Conservation (phyloP, 2,113 vertebrate species). For the Asarcornis scutulata region DNA sequence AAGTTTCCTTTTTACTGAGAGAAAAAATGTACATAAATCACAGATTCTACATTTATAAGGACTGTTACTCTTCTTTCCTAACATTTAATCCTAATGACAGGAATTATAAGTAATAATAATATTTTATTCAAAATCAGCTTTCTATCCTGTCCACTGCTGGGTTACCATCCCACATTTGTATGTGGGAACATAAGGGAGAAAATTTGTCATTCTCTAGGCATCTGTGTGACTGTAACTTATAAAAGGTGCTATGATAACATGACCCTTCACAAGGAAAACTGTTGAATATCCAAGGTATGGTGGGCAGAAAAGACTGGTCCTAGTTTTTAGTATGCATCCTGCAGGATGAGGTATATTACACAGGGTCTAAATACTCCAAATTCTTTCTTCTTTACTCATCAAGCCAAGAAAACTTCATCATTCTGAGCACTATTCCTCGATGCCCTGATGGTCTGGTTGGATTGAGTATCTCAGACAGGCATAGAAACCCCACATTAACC, state of each 20-base stretch:
- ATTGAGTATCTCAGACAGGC: neutral
- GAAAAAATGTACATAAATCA: neutral
- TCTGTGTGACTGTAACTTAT: neutral
- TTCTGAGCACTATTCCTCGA: neutral
- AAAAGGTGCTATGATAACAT: neutral
- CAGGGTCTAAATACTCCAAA: neutral
- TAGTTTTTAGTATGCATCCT: neutral
- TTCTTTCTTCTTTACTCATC: neutral
- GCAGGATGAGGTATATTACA: neutral
- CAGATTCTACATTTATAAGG: neutral
- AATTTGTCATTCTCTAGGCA: neutral
- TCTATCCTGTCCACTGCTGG: neutral
- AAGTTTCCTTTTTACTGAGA: neutral
- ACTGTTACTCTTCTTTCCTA: neutral
- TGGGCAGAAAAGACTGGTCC: neutral
- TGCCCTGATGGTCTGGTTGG: neutral
- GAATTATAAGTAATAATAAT: neutral
- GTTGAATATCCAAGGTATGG: neutral
- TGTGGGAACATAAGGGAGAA: neutral
- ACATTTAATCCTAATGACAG: neutral
- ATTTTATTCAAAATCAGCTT: neutral
- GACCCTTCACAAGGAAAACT: neutral
- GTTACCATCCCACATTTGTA: too few relatives aligned
- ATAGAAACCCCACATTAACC: neutral
- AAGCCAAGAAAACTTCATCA: neutral